Percentiles rank a stretch among this genome's conserved stretches.
phyloP scores from a whole-genome alignment of 2,113 vertebrate species.

The Psophia crepitans region DNA sequence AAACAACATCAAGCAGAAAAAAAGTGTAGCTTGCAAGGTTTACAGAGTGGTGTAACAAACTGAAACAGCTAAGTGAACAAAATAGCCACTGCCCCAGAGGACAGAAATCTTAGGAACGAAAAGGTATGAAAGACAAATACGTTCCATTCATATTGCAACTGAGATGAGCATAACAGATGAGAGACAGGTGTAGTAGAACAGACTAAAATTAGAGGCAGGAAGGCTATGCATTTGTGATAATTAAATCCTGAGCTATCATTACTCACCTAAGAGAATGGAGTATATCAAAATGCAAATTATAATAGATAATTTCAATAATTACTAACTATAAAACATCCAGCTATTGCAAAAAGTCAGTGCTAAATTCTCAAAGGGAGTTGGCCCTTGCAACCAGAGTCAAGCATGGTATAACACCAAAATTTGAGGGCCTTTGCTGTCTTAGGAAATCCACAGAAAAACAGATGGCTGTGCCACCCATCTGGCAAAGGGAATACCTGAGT shows the following conservation, averaged over 20 bases:
- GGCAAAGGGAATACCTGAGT: background rate
- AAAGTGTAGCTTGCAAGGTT: background rate
- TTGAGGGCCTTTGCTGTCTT: background rate
- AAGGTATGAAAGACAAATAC: background rate
- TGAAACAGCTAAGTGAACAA: background rate
- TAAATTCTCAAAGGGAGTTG: background rate
- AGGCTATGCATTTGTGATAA: slow-evolving; percentile 9
- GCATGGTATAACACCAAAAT: background rate
- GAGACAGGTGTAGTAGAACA: slow-evolving; percentile 28
- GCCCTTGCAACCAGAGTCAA: background rate
- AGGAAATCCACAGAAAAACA: slow-evolving; percentile 1
- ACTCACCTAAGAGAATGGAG: slow-evolving; percentile 28
- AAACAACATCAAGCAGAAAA: background rate
- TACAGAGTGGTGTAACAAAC: background rate
- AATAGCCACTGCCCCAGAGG: background rate
- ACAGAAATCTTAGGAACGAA: background rate
- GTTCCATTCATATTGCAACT: background rate
- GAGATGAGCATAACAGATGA: background rate
- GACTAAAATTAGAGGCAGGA: slow-evolving; percentile 25
- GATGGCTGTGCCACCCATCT: background rate
- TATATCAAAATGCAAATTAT: slow-evolving; percentile 48
- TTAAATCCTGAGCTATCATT: slow-evolving; percentile 39
- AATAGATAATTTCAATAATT: slow-evolving; percentile 47
- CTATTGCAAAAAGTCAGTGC: background rate
- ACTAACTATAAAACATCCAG: slow-evolving; percentile 20